Conservation (phyloP, 2,888 invertebrate genomes). For the Galeruca laticollis region DNA sequence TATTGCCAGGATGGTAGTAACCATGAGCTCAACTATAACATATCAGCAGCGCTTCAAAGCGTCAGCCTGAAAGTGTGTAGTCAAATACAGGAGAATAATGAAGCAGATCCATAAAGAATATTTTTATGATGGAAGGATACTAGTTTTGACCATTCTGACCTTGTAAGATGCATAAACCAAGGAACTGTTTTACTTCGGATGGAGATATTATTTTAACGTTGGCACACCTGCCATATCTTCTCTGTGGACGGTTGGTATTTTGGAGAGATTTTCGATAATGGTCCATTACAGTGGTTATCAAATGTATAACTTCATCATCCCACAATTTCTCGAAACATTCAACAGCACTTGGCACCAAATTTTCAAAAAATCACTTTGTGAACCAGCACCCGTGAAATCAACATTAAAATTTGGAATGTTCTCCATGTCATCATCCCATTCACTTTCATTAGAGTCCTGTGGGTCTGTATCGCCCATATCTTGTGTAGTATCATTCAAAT, state of each 20-base stretch:
- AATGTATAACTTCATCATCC: constrained; percentile 4
- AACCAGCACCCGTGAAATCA: neutral
- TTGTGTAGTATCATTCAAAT: no score
- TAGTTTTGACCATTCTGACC: constrained; percentile 12
- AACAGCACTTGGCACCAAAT: constrained; percentile 9
- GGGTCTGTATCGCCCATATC: no score
- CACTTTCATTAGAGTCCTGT: no score
- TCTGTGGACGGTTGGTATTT: constrained; percentile 11
- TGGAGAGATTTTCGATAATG: neutral
- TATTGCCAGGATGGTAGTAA: constrained; percentile 3
- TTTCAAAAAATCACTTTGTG: constrained; percentile 2
- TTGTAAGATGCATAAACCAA: constrained; percentile 11
- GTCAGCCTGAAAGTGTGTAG: constrained; percentile 21
- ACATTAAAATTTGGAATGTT: no score
- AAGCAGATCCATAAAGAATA: constrained; percentile 31
- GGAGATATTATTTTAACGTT: constrained; percentile 2
- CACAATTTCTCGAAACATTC: constrained; percentile 16
- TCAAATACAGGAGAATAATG: constrained; percentile 30
- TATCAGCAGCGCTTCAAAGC: constrained; percentile 29
- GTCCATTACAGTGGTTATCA: constrained; percentile 7
- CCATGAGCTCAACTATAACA: constrained; percentile 21
- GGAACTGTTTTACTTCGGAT: constrained; percentile 23
- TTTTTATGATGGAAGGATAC: constrained; percentile 32
- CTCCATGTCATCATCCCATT: no score
- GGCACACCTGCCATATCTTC: constrained; percentile 6